These are phyloP conservation scores for Hydrozoanthus tunicans DNA, from an alignment of 64 coral and sea anemone species.

Conservation along the genomic window DNA sequence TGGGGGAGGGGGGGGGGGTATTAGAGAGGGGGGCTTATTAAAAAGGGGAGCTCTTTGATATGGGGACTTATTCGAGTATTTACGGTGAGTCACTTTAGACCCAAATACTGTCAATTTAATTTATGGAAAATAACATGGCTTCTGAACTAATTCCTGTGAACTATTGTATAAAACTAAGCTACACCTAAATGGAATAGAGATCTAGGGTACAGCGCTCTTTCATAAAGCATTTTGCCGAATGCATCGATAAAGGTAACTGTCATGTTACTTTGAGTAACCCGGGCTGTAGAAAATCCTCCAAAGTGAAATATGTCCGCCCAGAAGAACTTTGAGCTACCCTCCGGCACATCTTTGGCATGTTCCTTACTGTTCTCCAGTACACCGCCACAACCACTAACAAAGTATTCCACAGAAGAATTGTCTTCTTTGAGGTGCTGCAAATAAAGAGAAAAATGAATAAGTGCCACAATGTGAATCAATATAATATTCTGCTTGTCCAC, in stretches of 20 bases:
- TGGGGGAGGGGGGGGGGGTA: neutral
- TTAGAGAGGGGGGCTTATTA: too few relatives aligned
- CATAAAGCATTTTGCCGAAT: slow-evolving; percentile 35
- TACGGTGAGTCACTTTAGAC: too few relatives aligned
- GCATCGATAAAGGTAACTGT: slow-evolving; percentile 60
- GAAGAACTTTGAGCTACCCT: slow-evolving; percentile 63
- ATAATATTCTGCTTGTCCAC: neutral
- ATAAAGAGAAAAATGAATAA: neutral
- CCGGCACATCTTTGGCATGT: slow-evolving; percentile 49
- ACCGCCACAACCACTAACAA: slow-evolving; percentile 72
- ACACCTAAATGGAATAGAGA: neutral
- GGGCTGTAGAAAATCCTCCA: slow-evolving; percentile 77
- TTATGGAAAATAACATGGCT: too few relatives aligned
- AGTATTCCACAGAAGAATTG: slow-evolving; percentile 74
- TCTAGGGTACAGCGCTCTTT: slow-evolving; percentile 11
- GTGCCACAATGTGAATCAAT: neutral
- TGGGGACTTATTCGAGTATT: too few relatives aligned
- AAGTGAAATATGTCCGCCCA: slow-evolving; percentile 65
- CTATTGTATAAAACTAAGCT: neutral
- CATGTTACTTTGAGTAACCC: slow-evolving; percentile 35
- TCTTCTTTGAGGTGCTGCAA: slow-evolving; percentile 80
- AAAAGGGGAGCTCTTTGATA: too few relatives aligned
- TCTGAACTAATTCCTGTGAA: neutral
- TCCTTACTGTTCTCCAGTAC: slow-evolving; percentile 25
- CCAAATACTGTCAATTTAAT: too few relatives aligned